These are phyloP conservation scores for Ivindomyrus marchei DNA, from an alignment of 2,113 vertebrate species.

Conservation along the genomic window DNA sequence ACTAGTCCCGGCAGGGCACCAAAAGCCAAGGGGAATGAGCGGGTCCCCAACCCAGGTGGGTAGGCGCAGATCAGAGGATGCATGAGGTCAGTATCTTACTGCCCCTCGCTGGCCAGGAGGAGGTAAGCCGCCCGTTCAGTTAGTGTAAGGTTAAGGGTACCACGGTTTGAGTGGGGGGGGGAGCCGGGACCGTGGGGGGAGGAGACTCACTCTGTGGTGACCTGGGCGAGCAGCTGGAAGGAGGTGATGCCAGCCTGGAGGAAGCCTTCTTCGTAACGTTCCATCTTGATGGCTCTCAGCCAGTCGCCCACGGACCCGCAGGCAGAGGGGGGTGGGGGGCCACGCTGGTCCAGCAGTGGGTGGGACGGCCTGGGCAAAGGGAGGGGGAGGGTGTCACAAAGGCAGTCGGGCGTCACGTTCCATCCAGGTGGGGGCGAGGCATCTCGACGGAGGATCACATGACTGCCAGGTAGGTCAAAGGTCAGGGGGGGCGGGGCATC, in stretches of 20 bases:
- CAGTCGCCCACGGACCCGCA: slow-evolving; percentile 52
- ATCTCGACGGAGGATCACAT: not conserved
- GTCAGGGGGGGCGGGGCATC: not conserved
- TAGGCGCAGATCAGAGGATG: not conserved
- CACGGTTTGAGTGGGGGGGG: not conserved
- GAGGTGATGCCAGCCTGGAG: slow-evolving; percentile 53
- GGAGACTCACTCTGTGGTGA: slow-evolving; percentile 51
- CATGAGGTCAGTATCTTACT: not conserved
- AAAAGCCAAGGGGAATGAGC: not conserved
- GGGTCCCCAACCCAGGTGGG: not conserved
- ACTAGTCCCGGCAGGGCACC: not conserved
- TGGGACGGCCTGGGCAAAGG: slow-evolving; percentile 34
- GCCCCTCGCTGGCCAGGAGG: not conserved
- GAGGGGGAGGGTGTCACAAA: not conserved
- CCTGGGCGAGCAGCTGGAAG: slow-evolving; percentile 48
- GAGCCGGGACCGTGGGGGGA: not conserved
- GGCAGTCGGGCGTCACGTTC: not conserved
- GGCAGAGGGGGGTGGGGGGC: slow-evolving; percentile 42
- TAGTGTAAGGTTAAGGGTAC: not conserved
- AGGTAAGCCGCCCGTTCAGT: not conserved
- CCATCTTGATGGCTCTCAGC: slow-evolving; percentile 61
- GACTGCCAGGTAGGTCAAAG: not conserved
- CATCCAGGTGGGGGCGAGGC: not conserved
- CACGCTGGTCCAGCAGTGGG: slow-evolving; percentile 48
- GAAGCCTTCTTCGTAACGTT: slow-evolving; percentile 58